A percentile compares a stretch with the other conserved stretches of the same genome.
phyloP scores from a whole-genome alignment of 2,888 invertebrate genomes.

The Apamea crenata region DNA sequence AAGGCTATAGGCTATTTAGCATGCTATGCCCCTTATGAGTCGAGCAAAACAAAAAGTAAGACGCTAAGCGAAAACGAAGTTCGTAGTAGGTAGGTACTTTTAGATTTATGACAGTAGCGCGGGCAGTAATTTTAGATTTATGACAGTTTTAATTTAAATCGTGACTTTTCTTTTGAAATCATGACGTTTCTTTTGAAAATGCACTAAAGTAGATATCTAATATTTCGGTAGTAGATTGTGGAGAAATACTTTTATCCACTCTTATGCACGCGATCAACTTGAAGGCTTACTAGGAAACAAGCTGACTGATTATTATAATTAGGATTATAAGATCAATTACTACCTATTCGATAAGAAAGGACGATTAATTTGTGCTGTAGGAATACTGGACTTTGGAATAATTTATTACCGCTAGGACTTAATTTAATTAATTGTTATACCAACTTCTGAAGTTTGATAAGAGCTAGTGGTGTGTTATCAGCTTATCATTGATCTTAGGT shows the following conservation, averaged over 20 bases:
- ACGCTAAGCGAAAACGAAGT: too few relatives aligned
- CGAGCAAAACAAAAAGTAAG: too few relatives aligned
- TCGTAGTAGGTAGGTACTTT: too few relatives aligned
- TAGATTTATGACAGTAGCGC: too few relatives aligned
- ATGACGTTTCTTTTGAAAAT: not conserved
- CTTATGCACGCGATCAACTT: not conserved
- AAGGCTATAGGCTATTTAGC: too few relatives aligned
- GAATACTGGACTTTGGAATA: not conserved
- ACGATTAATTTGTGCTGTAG: not conserved
- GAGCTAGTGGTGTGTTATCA: not conserved
- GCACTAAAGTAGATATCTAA: not conserved
- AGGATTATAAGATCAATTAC: not conserved
- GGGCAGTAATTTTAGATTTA: too few relatives aligned
- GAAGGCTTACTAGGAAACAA: not conserved
- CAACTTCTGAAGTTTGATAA: slow-evolving; percentile 15
- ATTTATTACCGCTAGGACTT: slow-evolving; percentile 15
- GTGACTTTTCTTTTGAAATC: too few relatives aligned
- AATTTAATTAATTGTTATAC: slow-evolving; percentile 4
- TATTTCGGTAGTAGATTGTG: not conserved
- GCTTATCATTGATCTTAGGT: not conserved
- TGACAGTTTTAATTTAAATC: too few relatives aligned
- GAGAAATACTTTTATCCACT: not conserved
- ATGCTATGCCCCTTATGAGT: too few relatives aligned
- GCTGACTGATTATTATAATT: not conserved
- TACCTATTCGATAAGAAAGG: slow-evolving; percentile 16